These are phyloP conservation scores for Botia kubotai DNA, from an alignment of 2,797 vertebrate species.

Conservation along the genomic window DNA sequence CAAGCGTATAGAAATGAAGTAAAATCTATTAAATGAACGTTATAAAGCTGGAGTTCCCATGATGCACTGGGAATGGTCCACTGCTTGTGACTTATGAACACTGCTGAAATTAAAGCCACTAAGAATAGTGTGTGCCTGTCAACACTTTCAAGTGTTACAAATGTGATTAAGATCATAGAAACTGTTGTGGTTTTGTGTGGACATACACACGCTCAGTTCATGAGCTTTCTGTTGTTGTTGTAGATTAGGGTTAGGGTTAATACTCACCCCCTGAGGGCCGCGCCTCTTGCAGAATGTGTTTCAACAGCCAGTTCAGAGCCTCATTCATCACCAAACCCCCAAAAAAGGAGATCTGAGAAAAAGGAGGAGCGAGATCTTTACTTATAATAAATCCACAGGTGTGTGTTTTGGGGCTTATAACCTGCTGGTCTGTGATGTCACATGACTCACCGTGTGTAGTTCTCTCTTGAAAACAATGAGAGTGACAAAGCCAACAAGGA, in stretches of 20 bases:
- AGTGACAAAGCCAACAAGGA: constrained; percentile 93
- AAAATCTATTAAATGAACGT: too few relatives aligned
- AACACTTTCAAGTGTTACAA: too few relatives aligned
- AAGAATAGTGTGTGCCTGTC: neutral
- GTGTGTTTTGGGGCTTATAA: neutral
- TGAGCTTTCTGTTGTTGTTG: too few relatives aligned
- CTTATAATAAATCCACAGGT: too few relatives aligned
- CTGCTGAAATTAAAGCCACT: too few relatives aligned
- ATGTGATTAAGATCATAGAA: neutral
- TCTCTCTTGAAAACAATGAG: constrained; percentile 99
- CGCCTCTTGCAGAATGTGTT: constrained; percentile 92
- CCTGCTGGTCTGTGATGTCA: neutral
- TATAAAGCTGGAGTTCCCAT: too few relatives aligned
- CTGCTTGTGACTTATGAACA: too few relatives aligned
- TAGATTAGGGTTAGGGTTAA: too few relatives aligned
- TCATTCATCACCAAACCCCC: constrained; percentile 91
- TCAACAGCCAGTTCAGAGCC: constrained; percentile 95
- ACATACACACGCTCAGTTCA: neutral
- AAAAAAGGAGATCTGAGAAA: constrained; percentile 93
- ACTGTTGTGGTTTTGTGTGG: neutral
- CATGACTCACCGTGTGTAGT: constrained; percentile 91
- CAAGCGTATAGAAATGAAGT: too few relatives aligned
- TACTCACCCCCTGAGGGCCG: constrained; percentile 91
- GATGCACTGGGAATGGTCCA: too few relatives aligned
- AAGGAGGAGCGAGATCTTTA: neutral